Evolutionary conservation across 1,140 invertebrate genomes (phyloP).

Genomic region (Chymomyza costata): DNA sequence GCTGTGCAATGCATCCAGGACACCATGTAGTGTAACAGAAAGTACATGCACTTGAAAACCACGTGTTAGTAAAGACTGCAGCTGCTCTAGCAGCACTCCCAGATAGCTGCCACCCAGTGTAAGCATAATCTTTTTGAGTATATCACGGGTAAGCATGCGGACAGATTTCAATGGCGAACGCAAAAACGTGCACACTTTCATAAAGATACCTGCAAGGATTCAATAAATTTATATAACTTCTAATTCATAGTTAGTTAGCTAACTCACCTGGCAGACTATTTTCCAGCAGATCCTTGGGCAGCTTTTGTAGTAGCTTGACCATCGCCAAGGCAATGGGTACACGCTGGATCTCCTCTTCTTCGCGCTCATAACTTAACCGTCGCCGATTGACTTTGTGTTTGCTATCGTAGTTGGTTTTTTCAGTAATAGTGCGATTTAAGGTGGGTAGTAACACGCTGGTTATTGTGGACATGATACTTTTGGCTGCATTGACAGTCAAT

Average conservation of each 20-base stretch:
- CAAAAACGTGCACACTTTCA: constrained; percentile 92
- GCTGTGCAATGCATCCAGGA: constrained; percentile 84
- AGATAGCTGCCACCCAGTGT: constrained; percentile 90
- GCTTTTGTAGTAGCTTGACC: constrained; percentile 92
- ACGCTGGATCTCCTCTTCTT: constrained; percentile 92
- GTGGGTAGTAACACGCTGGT: constrained; percentile 77
- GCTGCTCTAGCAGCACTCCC: constrained; percentile 85
- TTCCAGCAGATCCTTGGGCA: constrained; percentile 86
- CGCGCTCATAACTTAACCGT: constrained; percentile 79
- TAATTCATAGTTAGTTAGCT: constrained; percentile 33
- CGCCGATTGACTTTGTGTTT: constrained; percentile 89
- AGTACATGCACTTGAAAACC: constrained; percentile 97
- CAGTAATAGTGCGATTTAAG: constrained; percentile 80
- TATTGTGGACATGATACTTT: constrained; percentile 83
- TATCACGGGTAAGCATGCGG: constrained; percentile 88
- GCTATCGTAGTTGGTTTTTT: constrained; percentile 83
- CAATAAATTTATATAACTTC: constrained; percentile 78
- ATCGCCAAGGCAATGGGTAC: constrained; percentile 94
- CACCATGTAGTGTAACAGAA: constrained; percentile 89
- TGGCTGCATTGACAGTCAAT: constrained; percentile 81
- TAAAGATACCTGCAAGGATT: constrained; percentile 81
- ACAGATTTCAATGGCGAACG: constrained; percentile 93
- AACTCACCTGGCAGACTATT: constrained; percentile 83
- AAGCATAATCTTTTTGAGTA: constrained; percentile 90
- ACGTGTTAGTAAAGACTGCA: constrained; percentile 86